Evolutionary conservation across 1,140 invertebrate species (phyloP), one percentile per base, ranked within the genome.

Genomic region (Venturia canescens): DNA sequence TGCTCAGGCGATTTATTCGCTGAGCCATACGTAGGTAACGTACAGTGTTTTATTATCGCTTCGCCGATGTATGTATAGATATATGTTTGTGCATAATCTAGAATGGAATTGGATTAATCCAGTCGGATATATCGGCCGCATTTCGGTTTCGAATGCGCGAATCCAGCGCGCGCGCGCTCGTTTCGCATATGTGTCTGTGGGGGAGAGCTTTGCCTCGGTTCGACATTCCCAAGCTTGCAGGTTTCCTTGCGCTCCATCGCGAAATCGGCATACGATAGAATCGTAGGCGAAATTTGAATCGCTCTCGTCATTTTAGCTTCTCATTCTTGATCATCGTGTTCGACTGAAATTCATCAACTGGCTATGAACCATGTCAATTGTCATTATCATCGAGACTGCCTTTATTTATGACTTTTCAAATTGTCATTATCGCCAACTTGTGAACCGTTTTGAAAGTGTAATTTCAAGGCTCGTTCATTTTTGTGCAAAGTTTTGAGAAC

Each of bases 51-150:
- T 63, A 63, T 63, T 63, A 63, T 63, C 57, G 18, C 11, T 63
- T 26, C 21, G 16, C 21, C 57, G 1, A 1, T 63, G 3, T 26
- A 63, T 21, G 21, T 21, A 63, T 63, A 63, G 11, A 63, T 23
- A 26, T 23, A n/a, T n/a, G n/a, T n/a, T n/a, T n/a, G 11, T 53
- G n/a, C 21, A 63, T 63, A 53, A 9, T 21, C n/a, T 63, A 63
- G 57, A 63, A 63, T 26, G 57, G 57, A 63, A 63, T 63, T 63
- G 57, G 57, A 63, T 63, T 63, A 63, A 63, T 63, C 57, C 57
- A 63, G n/a, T 63, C 18, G 57, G 21, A 63, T 63, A 63, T 63
- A 63, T 63, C 57, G 16, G 57, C 18, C 11, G 57, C 21, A 63
- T 63, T 63, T 63, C 57, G 21, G 57, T 23, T 21, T 63, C 57